These are phyloP conservation scores for Daphoenositta chrysoptera DNA, from an alignment of 2,113 vertebrate species.

Conservation along the genomic window DNA sequence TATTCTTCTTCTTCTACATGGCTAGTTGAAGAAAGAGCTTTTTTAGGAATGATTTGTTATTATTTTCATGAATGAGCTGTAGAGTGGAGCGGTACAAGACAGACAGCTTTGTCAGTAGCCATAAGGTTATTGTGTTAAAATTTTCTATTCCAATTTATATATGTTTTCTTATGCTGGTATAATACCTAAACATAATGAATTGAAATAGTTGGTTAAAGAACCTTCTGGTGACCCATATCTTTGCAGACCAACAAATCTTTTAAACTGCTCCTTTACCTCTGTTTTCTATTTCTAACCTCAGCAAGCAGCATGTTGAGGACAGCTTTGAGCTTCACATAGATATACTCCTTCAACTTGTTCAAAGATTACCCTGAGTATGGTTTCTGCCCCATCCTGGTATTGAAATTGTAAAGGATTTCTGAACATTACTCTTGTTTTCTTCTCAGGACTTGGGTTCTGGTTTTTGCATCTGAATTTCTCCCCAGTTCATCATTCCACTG, in stretches of 20 bases:
- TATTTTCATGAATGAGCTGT: fast-evolving
- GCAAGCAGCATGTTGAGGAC: neutral
- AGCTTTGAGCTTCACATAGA: neutral
- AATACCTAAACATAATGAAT: neutral
- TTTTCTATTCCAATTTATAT: neutral
- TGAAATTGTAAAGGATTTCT: neutral
- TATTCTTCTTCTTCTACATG: neutral
- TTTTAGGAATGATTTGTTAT: neutral
- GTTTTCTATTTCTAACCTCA: neutral
- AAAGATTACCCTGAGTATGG: neutral
- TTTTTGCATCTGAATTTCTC: neutral
- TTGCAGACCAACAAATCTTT: neutral
- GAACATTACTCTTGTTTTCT: neutral
- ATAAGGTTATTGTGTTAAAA: neutral
- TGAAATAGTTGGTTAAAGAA: neutral
- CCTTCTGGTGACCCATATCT: neutral
- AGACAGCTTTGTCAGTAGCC: neutral
- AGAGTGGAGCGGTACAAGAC: neutral
- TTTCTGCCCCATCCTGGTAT: neutral
- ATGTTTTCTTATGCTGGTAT: neutral
- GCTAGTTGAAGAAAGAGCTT: neutral
- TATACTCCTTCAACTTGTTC: neutral
- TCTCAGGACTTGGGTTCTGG: neutral
- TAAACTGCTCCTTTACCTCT: neutral
- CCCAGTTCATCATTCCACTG: neutral